phyloP scores from a whole-genome alignment of 2,797 vertebrate species.

The Anguilla obscura region DNA sequence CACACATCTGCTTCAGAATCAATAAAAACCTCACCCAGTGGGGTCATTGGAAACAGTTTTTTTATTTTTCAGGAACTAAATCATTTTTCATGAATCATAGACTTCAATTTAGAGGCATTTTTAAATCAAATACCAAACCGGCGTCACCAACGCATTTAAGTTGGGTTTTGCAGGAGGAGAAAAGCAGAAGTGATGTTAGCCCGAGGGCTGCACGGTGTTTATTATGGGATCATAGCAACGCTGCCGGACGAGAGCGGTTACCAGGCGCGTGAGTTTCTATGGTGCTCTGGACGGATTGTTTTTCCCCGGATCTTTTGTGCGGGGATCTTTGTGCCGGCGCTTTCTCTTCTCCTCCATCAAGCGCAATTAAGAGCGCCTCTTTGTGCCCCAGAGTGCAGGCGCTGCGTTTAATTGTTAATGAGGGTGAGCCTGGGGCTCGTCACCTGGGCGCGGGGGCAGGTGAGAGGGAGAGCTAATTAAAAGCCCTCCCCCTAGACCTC shows the following conservation, averaged over 20 bases:
- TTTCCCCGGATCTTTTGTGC: conserved; percentile 47
- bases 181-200: conserved; percentile 29
- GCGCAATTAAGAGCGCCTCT: conserved; percentile 38
- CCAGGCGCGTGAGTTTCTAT: conserved; percentile 53
- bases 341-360: conserved; percentile 36
- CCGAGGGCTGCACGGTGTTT: neutral
- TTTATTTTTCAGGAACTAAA: neutral
- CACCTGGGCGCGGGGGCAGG: conserved; percentile 56
- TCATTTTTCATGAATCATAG: neutral
- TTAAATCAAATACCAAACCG: neutral
- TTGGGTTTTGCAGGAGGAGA: conserved; percentile 31
- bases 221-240: conserved; percentile 41
- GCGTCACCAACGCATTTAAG: neutral
- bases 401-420: conserved; percentile 67
- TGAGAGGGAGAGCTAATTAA: conserved; percentile 55
- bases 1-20: neutral
- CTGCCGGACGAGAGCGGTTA: conserved; percentile 39
- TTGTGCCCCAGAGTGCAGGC: conserved; percentile 40
- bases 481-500: conserved; percentile 40
- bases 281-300: conserved; percentile 53
- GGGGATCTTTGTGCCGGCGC: conserved; percentile 36
- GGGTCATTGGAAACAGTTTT: neutral
- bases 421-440: conserved; percentile 50
- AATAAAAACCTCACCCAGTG: neutral
- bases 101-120: neutral